These are phyloP conservation scores for Penaeus japonicus DNA, from an alignment of 1,140 invertebrate species.

Conservation along the genomic window DNA sequence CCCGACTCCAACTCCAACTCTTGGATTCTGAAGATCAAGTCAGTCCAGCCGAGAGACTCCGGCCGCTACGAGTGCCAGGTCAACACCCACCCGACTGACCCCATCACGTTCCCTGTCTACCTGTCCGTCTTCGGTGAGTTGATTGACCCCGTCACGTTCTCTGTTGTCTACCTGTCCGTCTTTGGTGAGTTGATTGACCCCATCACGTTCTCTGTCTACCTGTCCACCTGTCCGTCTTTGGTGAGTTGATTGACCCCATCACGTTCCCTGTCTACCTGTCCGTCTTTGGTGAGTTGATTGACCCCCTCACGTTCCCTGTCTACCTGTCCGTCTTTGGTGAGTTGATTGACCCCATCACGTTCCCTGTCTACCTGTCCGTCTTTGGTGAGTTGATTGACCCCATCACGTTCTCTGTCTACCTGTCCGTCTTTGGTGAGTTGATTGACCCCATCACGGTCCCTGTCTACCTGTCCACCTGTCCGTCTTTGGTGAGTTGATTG, in stretches of 20 bases:
- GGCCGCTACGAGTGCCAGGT: constrained; percentile 60
- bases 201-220: constrained; percentile 35
- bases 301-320: constrained; percentile 39
- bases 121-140: constrained; percentile 1
- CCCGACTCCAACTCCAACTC: constrained; percentile 61
- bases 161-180: constrained; percentile 28
- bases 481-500: no score
- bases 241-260: constrained; percentile 31
- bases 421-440: constrained; percentile 22
- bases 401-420: constrained; percentile 35
- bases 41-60: constrained; percentile 60
- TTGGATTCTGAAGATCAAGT: constrained; percentile 64
- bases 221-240: no score
- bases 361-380: constrained; percentile 28
- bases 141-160: constrained; percentile 29
- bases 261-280: constrained; percentile 34
- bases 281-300: constrained; percentile 25
- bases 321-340: constrained; percentile 26
- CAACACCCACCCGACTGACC: constrained; percentile 37
- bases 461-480: constrained; percentile 26
- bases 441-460: constrained; percentile 37
- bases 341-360: constrained; percentile 38
- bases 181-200: constrained; percentile 33
- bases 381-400: constrained; percentile 33
- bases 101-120: constrained; percentile 36